phyloP scores from a whole-genome alignment of 2,797 vertebrate species.

The Cuculus canorus region DNA sequence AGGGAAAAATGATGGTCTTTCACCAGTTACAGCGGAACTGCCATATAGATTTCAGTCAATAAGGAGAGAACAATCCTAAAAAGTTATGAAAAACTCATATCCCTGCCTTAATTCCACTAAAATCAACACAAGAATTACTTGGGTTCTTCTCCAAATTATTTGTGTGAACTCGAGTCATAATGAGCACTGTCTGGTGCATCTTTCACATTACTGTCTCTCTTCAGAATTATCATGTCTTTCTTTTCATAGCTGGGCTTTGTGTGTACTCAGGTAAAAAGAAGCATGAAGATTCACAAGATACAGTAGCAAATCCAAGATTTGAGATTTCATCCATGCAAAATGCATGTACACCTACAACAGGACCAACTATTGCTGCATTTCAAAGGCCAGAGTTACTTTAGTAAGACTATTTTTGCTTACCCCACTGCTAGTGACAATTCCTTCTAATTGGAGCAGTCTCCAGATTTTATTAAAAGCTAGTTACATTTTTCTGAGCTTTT shows the following conservation, averaged over 20 bases:
- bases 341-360: background rate
- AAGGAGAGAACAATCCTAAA: background rate
- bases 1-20: background rate
- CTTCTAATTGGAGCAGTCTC: background rate
- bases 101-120: background rate
- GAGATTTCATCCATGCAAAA: background rate
- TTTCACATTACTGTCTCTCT: background rate
- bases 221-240: background rate
- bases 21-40: background rate
- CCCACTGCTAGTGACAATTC: background rate
- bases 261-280: background rate
- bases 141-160: background rate
- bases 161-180: background rate
- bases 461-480: background rate
- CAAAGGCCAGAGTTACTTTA: background rate
- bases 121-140: background rate
- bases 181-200: accelerated
- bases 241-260: background rate
- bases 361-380: background rate
- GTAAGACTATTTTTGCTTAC: background rate
- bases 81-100: background rate
- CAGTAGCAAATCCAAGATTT: background rate
- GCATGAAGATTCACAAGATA: background rate
- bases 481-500: background rate
- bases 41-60: background rate